Evolutionary conservation across 2,888 invertebrate genomes (phyloP).

Genomic region (Philaethria dido): DNA sequence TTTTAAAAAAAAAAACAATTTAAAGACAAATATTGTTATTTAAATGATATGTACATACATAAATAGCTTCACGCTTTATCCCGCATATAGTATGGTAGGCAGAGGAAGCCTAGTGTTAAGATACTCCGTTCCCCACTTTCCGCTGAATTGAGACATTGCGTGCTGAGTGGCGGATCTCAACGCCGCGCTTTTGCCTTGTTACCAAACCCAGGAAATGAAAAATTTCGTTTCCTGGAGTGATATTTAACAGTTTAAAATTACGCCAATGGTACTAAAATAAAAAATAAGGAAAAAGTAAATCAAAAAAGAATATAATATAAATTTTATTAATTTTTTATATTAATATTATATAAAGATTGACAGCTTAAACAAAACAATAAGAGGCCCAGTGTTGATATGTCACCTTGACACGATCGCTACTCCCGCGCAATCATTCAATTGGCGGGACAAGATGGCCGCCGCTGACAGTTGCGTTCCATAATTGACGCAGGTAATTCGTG

Average conservation of each 20-base stretch:
- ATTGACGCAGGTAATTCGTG: constrained; percentile 35
- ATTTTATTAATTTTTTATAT: not conserved
- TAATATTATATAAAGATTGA: constrained; percentile 4
- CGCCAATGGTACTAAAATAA: not conserved
- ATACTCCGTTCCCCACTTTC: too few species aligned
- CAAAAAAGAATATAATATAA: not conserved
- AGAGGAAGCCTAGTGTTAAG: too few species aligned
- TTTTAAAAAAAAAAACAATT: too few species aligned
- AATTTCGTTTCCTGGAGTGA: too few species aligned
- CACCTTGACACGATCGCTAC: constrained; percentile 69
- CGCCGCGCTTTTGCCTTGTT: too few species aligned
- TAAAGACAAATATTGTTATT: too few species aligned
- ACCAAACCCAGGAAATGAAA: too few species aligned
- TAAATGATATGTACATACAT: too few species aligned
- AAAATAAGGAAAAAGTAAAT: not conserved
- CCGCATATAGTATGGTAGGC: too few species aligned
- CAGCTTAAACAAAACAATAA: constrained; percentile 37
- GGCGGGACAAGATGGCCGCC: constrained; percentile 69
- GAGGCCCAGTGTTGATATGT: constrained; percentile 44
- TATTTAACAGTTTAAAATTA: not conserved
- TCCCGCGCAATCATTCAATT: constrained; percentile 78
- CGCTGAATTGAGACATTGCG: too few species aligned
- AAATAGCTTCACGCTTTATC: too few species aligned
- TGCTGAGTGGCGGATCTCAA: too few species aligned
- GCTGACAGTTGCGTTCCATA: constrained; percentile 44